phyloP scores from a whole-genome alignment of 2,888 invertebrate species.

The Dione juno region DNA sequence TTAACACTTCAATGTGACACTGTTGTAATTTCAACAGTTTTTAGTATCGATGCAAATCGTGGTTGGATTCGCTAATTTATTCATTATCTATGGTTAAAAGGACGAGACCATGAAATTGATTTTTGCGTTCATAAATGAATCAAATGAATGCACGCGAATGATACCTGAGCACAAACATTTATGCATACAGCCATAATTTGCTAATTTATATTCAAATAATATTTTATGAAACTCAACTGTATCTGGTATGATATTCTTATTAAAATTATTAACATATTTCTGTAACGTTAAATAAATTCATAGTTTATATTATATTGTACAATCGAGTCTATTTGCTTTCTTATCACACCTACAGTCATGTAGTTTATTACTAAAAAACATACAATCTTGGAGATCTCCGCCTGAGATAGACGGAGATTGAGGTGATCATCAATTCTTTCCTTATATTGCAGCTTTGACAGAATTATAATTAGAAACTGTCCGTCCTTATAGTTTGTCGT shows the following conservation, averaged over 20 bases:
- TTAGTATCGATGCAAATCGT: conserved; percentile 4
- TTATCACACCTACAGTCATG: conserved; percentile 22
- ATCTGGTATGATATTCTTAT: neutral
- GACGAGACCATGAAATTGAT: conserved; percentile 21
- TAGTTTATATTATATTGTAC: neutral
- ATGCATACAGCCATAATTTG: conserved; percentile 18
- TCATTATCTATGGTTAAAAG: conserved; percentile 22
- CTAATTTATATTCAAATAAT: conserved; percentile 28
- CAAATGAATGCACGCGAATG: conserved; percentile 27
- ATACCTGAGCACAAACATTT: conserved; percentile 8
- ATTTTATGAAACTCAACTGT: neutral
- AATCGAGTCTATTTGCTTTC: conserved; percentile 16
- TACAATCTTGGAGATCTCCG: conserved; percentile 70
- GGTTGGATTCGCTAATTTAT: conserved; percentile 29
- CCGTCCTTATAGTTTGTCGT: conserved; percentile 79
- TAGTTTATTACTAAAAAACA: conserved; percentile 52
- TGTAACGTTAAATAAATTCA: conserved; percentile 4
- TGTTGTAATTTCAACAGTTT: neutral
- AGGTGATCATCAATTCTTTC: conserved; percentile 79
- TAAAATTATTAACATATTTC: conserved; percentile 7
- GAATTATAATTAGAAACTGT: conserved; percentile 83
- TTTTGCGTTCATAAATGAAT: conserved; percentile 33
- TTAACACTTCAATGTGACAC: conserved; percentile 20
- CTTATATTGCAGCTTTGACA: conserved; percentile 80
- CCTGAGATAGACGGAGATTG: conserved; percentile 73